Base-by-base conservation (phyloP, 2,113 vertebrate genomes). In the Dipodomys merriami region DNA sequence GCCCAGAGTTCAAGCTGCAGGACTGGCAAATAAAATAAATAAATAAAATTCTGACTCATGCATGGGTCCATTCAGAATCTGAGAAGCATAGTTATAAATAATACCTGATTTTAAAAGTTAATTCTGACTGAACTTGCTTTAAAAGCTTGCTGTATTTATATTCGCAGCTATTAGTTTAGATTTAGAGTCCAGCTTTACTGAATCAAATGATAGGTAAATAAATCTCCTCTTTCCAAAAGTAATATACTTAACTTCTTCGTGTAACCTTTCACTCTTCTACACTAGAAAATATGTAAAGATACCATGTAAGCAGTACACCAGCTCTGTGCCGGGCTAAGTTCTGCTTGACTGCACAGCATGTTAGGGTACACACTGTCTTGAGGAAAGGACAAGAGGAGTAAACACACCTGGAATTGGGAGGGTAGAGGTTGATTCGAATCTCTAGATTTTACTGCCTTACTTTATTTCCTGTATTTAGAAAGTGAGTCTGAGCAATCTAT, bases 171-270 rank as follows among this genome's bases (percentile, higher is more conserved):
- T 71, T 88, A 78, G n/a, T 39, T 39, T 39, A 39, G 39, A 39
- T 84, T 88, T 74, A 91, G 83, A 93, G 68, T 80, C 67, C 74
- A 81, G 60, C 23, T 71, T 83, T 87, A 83, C 15, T 74, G 83
- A 90, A 27, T 82, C 60, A 64, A 82, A 9, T 65, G 33, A 13
- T 30, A 68, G 15, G 81, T 73, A 91, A 71, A 49, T 71, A 78
- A 64, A 39, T 88, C 10, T 39, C 16, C 69, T 29, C 19, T 72
- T 53, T 18, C 80, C 46, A 29, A 30, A 81, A 64, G 18, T 69
- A 15, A 74, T 44, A 11, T 25, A 11, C 71, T n/a, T n/a, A n/a
- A n/a, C n/a, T 35, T 35, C 39, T 71, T 20, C 74, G n/a, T 25
- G 49, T 71, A 10, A 16, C 25, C 68, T 91, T 86, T 79, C 27